phyloP scores from a whole-genome alignment of 2,888 invertebrate genomes.

The Nemotelus nigrinus region DNA sequence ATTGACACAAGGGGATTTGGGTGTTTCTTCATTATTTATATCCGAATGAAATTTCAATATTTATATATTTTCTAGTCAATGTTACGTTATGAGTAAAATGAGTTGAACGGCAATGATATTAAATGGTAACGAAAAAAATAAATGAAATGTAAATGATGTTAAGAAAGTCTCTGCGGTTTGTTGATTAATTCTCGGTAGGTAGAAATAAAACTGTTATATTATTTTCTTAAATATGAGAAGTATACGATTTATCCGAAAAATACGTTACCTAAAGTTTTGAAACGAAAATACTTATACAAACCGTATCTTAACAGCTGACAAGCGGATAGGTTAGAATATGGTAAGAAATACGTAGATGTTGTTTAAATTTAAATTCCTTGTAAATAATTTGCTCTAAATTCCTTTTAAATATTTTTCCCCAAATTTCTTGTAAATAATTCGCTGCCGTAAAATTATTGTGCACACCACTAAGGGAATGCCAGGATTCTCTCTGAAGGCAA shows the following conservation, averaged over 20 bases:
- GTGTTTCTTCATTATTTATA: too few relatives aligned
- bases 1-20: neutral
- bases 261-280: neutral
- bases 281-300: neutral
- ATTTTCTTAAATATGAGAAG: neutral
- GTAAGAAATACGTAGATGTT: neutral
- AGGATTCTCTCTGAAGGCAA: too few relatives aligned
- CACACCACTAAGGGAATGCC: too few relatives aligned
- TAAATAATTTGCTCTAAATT: too few relatives aligned
- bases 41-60: neutral
- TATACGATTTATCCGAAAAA: slow-evolving; percentile 16
- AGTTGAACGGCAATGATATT: too few relatives aligned
- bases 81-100: too few relatives aligned
- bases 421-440: too few relatives aligned
- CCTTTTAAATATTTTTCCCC: too few relatives aligned
- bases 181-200: neutral
- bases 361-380: too few relatives aligned
- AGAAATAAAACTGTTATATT: neutral
- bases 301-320: slow-evolving; percentile 5
- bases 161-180: neutral
- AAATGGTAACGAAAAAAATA: too few relatives aligned
- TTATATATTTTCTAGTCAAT: slow-evolving; percentile 12
- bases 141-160: too few relatives aligned
- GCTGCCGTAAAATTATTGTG: too few relatives aligned
- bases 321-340: slow-evolving; percentile 10